These are phyloP conservation scores for Papilio polytes DNA, from an alignment of 1,140 invertebrate species.

Conservation along the genomic window DNA sequence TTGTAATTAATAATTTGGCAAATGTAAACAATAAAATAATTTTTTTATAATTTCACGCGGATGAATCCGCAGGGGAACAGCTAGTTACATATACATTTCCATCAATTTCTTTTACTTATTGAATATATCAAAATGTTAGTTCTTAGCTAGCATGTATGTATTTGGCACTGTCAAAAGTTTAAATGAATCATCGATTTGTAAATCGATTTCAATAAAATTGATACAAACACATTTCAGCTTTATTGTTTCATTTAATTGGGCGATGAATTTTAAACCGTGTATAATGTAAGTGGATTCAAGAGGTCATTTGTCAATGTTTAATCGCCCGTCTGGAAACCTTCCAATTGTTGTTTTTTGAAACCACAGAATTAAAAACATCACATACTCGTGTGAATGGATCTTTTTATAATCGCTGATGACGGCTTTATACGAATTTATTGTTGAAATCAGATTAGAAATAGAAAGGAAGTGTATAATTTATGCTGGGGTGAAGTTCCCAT, in stretches of 20 bases:
- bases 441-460: background rate
- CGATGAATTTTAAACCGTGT: conserved; percentile 46
- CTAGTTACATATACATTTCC: background rate
- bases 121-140: too few species aligned
- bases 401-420: conserved; percentile 2
- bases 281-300: conserved; percentile 49
- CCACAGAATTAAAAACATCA: conserved; percentile 40
- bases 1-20: too few species aligned
- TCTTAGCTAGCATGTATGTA: background rate
- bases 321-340: conserved; percentile 57
- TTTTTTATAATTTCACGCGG: too few species aligned
- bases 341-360: conserved; percentile 59
- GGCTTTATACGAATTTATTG: conserved; percentile 14
- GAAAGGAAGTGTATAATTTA: background rate
- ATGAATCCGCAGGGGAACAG: too few species aligned
- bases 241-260: conserved; percentile 42
- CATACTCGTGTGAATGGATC: background rate
- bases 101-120: background rate
- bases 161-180: background rate
- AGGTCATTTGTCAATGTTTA: conserved; percentile 52
- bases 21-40: too few species aligned
- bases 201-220: background rate
- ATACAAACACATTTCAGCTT: background rate
- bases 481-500: too few species aligned
- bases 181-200: background rate